phyloP scores from a whole-genome alignment of 1,140 invertebrate species.

The Drosophila quadrilineata region DNA sequence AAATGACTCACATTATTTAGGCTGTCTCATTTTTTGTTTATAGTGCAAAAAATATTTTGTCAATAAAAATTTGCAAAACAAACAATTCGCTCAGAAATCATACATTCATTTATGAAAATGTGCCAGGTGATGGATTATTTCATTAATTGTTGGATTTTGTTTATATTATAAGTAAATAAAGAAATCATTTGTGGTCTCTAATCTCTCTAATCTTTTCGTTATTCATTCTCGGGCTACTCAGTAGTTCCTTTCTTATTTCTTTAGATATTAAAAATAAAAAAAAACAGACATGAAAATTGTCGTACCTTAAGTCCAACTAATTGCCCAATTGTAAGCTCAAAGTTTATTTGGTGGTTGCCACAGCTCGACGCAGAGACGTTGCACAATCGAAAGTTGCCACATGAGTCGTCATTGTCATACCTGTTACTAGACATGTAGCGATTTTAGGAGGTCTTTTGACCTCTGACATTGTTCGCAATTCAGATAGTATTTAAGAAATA shows the following conservation, averaged over 20 bases:
- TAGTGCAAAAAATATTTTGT: neutral
- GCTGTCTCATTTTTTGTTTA: neutral
- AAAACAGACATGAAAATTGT: constrained; percentile 7
- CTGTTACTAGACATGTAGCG: constrained; percentile 10
- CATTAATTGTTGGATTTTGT: too few species aligned
- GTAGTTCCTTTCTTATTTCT: too few species aligned
- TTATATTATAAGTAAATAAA: too few species aligned
- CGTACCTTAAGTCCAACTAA: constrained; percentile 35
- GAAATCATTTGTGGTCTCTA: too few species aligned
- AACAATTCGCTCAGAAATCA: too few species aligned
- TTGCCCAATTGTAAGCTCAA: constrained; percentile 54
- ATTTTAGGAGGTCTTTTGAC: constrained; percentile 35
- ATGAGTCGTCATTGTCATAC: constrained; percentile 14
- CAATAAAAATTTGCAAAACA: too few species aligned
- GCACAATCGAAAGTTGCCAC: constrained; percentile 42
- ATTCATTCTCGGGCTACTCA: too few species aligned
- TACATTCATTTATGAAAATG: too few species aligned
- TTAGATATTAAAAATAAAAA: constrained; percentile 27
- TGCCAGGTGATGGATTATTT: too few species aligned
- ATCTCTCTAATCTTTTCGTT: too few species aligned
- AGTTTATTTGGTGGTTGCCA: constrained; percentile 44
- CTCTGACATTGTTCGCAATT: constrained; percentile 44
- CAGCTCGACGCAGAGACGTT: constrained; percentile 33
- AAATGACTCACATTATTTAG: constrained; percentile 26
- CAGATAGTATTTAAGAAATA: neutral